Conservation (phyloP, 2,888 invertebrate genomes). For the Spicauda simplicius region DNA sequence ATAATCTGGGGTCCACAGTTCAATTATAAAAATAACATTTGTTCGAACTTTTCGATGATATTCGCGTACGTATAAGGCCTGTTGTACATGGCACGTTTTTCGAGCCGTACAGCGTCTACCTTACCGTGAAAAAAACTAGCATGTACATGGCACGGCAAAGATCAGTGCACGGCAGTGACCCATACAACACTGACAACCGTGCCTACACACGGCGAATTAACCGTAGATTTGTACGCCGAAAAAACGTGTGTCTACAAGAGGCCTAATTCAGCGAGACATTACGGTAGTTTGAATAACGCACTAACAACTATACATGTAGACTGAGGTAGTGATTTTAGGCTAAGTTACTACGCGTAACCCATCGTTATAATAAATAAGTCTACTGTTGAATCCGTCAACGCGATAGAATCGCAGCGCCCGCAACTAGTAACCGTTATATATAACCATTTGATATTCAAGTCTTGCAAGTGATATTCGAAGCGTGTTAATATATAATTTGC, state of each 20-base stretch:
- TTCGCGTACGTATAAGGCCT: too few species aligned
- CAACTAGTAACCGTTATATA: neutral
- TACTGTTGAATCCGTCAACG: slow-evolving; percentile 6
- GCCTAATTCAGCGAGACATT: slow-evolving; percentile 23
- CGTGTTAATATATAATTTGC: neutral
- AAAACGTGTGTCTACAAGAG: neutral
- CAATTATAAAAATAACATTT: neutral
- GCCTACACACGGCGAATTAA: too few species aligned
- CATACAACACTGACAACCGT: too few species aligned
- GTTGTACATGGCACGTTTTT: too few species aligned
- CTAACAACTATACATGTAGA: slow-evolving; percentile 23
- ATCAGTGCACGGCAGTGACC: too few species aligned
- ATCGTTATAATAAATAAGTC: slow-evolving; percentile 16
- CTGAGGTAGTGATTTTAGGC: slow-evolving; percentile 34
- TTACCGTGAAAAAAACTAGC: too few species aligned
- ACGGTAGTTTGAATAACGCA: slow-evolving; percentile 13
- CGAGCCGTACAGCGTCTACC: too few species aligned
- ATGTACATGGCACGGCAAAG: too few species aligned
- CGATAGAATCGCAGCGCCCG: slow-evolving; percentile 6
- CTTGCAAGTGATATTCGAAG: neutral
- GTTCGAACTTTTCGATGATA: neutral
- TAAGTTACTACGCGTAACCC: slow-evolving; percentile 19
- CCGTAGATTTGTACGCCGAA: too few species aligned
- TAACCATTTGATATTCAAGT: neutral
- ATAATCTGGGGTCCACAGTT: too few species aligned